Percentiles rank a stretch among this genome's conserved stretches.
Evolutionary conservation across 2,797 vertebrate species (phyloP).

Genomic region (Telmatherina bonti): DNA sequence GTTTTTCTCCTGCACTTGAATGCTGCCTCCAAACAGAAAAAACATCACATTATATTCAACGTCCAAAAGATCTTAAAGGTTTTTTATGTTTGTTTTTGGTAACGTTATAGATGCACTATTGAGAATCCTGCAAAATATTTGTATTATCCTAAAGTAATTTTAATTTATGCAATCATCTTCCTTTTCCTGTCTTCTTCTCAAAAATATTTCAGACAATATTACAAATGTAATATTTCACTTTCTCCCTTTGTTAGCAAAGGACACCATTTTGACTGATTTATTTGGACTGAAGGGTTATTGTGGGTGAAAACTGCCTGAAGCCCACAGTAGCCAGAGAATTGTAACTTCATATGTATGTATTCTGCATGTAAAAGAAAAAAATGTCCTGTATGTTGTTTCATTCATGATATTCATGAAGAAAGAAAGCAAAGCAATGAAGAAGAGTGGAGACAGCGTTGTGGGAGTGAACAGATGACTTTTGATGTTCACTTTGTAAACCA

Average conservation of each 20-base stretch:
- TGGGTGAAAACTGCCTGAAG: conserved; percentile 17
- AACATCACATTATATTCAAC: neutral
- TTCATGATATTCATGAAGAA: conserved; percentile 79
- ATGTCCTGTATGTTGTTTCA: conserved; percentile 62
- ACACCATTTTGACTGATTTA: neutral
- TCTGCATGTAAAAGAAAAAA: conserved; percentile 61
- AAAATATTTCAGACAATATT: neutral
- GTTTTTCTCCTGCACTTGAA: conserved; percentile 7
- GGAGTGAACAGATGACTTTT: conserved; percentile 2
- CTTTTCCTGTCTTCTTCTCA: neutral
- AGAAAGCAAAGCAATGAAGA: conserved; percentile 40
- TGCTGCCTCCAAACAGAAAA: conserved; percentile 23
- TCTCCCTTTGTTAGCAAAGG: conserved; percentile 14
- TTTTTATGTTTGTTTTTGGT: conserved; percentile 33
- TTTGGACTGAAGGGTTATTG: conserved; percentile 3
- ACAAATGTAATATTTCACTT: neutral
- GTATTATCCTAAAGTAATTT: neutral
- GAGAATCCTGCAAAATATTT: conserved; percentile 5
- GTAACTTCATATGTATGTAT: conserved; percentile 53
- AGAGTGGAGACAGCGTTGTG: conserved; percentile 1
- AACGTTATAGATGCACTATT: conserved; percentile 11
- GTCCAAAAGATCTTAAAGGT: neutral
- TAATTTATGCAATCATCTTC: conserved; percentile 17
- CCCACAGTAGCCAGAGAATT: conserved; percentile 34
- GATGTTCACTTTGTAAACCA: conserved; percentile 46